phyloP scores from a whole-genome alignment of 1,140 invertebrate genomes.

The Calliphora vicina region DNA sequence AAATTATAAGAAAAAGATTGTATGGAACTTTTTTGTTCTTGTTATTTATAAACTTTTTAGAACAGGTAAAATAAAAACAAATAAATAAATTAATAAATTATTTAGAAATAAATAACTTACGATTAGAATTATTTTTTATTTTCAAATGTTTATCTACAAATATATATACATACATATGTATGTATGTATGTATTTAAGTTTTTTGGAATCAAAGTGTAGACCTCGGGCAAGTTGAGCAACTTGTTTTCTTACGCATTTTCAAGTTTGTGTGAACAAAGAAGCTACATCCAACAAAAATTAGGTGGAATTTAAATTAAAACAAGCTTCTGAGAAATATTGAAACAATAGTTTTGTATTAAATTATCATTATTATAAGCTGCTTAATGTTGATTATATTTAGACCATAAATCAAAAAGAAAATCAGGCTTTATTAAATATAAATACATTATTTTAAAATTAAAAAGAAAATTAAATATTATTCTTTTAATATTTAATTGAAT shows the following conservation, averaged over 20 bases:
- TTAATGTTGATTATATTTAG: background rate
- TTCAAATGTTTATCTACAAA: background rate
- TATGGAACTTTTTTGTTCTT: background rate
- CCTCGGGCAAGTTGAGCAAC: too few relatives aligned
- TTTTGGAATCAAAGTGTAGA: too few relatives aligned
- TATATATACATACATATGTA: too few relatives aligned
- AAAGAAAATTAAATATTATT: too few relatives aligned
- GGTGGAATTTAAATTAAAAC: background rate
- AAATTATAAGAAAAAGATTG: background rate
- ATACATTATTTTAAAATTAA: too few relatives aligned
- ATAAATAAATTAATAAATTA: background rate
- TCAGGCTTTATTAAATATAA: too few relatives aligned
- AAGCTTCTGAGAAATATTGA: background rate
- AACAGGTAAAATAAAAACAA: slow-evolving; percentile 2
- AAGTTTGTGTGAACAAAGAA: background rate
- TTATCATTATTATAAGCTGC: background rate
- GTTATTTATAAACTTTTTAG: background rate
- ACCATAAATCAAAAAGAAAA: background rate
- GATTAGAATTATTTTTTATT: background rate
- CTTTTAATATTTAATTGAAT: too few relatives aligned
- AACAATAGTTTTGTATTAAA: background rate
- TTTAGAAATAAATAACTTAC: background rate
- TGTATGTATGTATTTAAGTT: too few relatives aligned
- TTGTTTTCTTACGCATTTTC: background rate
- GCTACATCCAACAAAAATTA: background rate